These are phyloP conservation scores for Lithosia quadra DNA, from an alignment of 2,888 invertebrate genomes.

Conservation along the genomic window DNA sequence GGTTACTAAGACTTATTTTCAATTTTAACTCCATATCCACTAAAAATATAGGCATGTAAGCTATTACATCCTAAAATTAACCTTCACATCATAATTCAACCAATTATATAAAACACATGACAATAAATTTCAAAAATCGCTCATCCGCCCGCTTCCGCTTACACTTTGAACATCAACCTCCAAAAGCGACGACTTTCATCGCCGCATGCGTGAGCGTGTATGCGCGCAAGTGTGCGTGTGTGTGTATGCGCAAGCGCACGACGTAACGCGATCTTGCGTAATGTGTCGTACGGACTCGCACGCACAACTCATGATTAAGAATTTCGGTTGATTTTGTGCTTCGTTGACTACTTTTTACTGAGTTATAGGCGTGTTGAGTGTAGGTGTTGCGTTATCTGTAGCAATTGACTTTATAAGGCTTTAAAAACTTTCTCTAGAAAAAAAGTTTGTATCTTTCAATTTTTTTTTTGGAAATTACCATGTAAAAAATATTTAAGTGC, in stretches of 20 bases:
- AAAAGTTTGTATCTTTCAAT: no score
- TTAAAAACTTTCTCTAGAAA: slow-evolving; percentile 5
- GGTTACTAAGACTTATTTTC: no score
- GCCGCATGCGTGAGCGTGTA: slow-evolving; percentile 59
- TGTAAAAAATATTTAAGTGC: no score
- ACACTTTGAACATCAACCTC: slow-evolving; percentile 51
- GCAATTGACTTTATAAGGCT: slow-evolving; percentile 2
- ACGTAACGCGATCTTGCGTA: slow-evolving; percentile 78
- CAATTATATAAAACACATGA: background rate
- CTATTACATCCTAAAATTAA: background rate
- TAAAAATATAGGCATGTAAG: background rate
- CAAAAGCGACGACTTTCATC: slow-evolving; percentile 63
- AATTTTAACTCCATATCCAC: background rate
- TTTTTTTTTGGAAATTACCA: no score
- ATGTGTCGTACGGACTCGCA: slow-evolving; percentile 54
- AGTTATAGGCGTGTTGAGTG: slow-evolving; percentile 3
- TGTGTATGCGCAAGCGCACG: slow-evolving; percentile 32
- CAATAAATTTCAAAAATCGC: slow-evolving; percentile 25
- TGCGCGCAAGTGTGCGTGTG: slow-evolving; percentile 40
- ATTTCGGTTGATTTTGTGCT: slow-evolving; percentile 43
- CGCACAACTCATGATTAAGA: slow-evolving; percentile 51
- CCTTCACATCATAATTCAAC: background rate
- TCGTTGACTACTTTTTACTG: slow-evolving; percentile 3
- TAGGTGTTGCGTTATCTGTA: background rate
- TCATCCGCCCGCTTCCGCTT: slow-evolving; percentile 51